Conservation (phyloP, 2,113 vertebrate genomes). For the Mus pahari region DNA sequence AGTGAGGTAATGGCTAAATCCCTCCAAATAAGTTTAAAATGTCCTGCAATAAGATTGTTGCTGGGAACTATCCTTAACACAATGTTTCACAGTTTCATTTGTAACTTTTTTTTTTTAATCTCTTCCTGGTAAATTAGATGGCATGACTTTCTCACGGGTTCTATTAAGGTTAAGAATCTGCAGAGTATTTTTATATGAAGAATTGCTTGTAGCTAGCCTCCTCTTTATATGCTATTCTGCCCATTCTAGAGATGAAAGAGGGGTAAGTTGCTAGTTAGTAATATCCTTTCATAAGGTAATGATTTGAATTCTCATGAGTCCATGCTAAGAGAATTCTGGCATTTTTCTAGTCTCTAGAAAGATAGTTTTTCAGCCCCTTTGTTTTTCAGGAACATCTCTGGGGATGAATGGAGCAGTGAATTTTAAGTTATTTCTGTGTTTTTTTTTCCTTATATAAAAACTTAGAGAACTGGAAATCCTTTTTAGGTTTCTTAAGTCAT, state of each 20-base stretch:
- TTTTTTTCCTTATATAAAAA: conserved; percentile 26
- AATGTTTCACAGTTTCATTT: neutral
- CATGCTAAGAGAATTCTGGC: neutral
- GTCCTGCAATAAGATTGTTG: neutral
- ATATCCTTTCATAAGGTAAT: neutral
- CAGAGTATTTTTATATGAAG: neutral
- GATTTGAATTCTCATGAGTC: neutral
- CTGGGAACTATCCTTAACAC: neutral
- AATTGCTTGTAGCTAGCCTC: neutral
- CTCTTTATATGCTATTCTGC: neutral
- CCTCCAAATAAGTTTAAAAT: neutral
- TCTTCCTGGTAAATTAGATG: neutral
- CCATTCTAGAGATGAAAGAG: neutral
- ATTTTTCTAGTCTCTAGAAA: neutral
- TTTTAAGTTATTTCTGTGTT: neutral
- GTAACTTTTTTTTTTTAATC: neutral
- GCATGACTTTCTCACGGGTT: neutral
- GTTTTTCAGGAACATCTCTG: neutral
- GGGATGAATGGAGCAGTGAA: neutral
- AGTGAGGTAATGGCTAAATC: neutral
- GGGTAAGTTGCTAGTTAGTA: neutral
- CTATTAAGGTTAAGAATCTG: neutral
- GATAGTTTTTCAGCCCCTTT: neutral
- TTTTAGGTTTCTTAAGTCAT: neutral
- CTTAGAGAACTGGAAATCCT: neutral